Evolutionary conservation across 2,888 invertebrate genomes (phyloP).

Genomic region (Anarsia innoxiella): DNA sequence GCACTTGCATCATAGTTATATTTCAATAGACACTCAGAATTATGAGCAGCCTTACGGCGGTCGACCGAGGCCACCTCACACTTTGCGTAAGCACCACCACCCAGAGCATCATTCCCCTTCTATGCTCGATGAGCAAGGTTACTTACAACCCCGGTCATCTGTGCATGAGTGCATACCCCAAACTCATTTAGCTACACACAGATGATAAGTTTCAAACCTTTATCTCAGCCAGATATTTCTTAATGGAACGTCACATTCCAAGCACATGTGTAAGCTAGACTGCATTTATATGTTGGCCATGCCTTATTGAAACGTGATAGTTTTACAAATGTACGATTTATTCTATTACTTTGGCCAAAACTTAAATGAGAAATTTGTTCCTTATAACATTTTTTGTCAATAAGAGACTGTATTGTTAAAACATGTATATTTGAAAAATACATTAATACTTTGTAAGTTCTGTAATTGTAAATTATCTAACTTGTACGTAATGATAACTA

Average conservation of each 20-base stretch:
- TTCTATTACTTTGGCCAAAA: constrained; percentile 47
- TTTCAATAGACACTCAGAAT: constrained; percentile 77
- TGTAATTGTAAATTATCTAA: constrained; percentile 11
- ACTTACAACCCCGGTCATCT: constrained; percentile 70
- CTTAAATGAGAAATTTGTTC: constrained; percentile 42
- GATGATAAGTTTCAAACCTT: constrained; percentile 57
- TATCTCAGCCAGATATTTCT: constrained; percentile 58
- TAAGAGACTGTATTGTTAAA: constrained; percentile 56
- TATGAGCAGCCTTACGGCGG: constrained; percentile 69
- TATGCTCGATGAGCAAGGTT: constrained; percentile 70
- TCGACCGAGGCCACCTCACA: constrained; percentile 62
- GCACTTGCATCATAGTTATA: constrained; percentile 80
- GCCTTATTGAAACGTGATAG: constrained; percentile 59
- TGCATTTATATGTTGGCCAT: constrained; percentile 51
- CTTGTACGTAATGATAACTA: constrained; percentile 5
- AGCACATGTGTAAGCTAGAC: constrained; percentile 62
- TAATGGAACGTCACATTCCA: constrained; percentile 71
- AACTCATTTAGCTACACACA: constrained; percentile 64
- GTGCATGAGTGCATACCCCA: constrained; percentile 69
- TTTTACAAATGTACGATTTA: constrained; percentile 36
- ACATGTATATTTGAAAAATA: constrained; percentile 38
- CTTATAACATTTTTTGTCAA: constrained; percentile 39
- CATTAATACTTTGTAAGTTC: constrained; percentile 39
- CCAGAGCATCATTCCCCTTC: constrained; percentile 59
- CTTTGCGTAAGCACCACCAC: constrained; percentile 52